Conservation (phyloP, 2,888 invertebrate species). For the Eilema caniola region DNA sequence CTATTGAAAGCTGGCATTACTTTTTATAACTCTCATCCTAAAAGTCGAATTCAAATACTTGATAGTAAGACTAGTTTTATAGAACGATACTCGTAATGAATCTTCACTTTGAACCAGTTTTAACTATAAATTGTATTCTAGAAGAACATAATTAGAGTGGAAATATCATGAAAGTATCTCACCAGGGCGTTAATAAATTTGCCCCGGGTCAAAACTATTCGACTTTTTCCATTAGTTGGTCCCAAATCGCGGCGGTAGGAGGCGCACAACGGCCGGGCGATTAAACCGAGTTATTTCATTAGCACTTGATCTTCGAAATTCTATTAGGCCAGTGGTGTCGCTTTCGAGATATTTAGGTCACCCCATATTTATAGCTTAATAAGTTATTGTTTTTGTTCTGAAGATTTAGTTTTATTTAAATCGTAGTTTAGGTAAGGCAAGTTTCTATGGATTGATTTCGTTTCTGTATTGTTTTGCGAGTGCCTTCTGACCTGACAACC, state of each 20-base stretch:
- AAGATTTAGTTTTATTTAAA: constrained; percentile 28
- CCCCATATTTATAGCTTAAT: constrained; percentile 16
- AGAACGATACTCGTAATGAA: no score
- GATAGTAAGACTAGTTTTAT: neutral
- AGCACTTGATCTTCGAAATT: constrained; percentile 64
- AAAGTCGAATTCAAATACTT: neutral
- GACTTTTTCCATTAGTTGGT: constrained; percentile 33
- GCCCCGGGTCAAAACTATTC: neutral
- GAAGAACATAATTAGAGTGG: no score
- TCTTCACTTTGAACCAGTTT: no score
- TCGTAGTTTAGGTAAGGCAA: neutral
- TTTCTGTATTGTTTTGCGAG: neutral
- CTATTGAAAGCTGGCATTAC: no score
- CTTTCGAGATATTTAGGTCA: constrained; percentile 52
- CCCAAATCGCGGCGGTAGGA: constrained; percentile 32
- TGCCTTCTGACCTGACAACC: no score
- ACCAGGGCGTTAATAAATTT: no score
- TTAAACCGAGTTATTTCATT: constrained; percentile 74
- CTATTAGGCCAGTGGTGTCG: constrained; percentile 45
- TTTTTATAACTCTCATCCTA: neutral
- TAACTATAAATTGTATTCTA: no score
- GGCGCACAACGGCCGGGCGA: constrained; percentile 60
- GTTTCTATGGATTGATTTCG: neutral
- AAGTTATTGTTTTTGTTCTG: constrained; percentile 25
- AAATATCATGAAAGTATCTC: no score